Conservation (phyloP, 1,140 invertebrate species). For the Drosophila lowei region DNA sequence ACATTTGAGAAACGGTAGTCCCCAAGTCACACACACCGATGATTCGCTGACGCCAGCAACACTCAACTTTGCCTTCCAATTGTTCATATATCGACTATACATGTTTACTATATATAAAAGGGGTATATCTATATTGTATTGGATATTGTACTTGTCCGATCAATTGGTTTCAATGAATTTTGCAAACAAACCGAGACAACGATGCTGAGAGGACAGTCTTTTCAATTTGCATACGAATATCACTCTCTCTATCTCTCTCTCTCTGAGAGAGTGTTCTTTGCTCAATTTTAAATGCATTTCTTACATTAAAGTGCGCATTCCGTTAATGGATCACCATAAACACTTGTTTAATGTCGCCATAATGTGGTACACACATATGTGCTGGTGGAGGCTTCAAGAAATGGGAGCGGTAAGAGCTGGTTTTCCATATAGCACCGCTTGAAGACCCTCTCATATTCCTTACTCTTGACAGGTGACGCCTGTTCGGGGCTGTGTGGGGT, state of each 20-base stretch:
- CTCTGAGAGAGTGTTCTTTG: slow-evolving; percentile 3
- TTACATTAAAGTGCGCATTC: slow-evolving; percentile 45
- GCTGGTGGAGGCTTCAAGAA: background rate
- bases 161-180: slow-evolving; percentile 76
- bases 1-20: background rate
- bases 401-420: slow-evolving; percentile 9
- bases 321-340: slow-evolving; percentile 23
- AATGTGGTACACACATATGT: background rate
- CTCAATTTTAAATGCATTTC: slow-evolving; percentile 20
- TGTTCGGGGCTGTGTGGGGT: slow-evolving; percentile 2
- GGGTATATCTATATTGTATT: slow-evolving; percentile 15
- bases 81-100: slow-evolving; percentile 5
- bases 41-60: slow-evolving; percentile 41
- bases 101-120: slow-evolving; percentile 20
- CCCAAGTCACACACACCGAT: slow-evolving; percentile 5
- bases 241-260: slow-evolving; percentile 8
- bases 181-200: slow-evolving; percentile 23
- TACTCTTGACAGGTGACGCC: background rate
- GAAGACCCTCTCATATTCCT: background rate
- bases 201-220: slow-evolving; percentile 48
- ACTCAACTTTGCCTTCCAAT: slow-evolving; percentile 22
- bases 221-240: slow-evolving; percentile 29
- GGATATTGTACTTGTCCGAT: slow-evolving; percentile 58
- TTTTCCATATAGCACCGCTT: slow-evolving; percentile 21
- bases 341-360: slow-evolving; percentile 26